Evolutionary conservation across 2,888 invertebrate genomes (phyloP), one percentile per base, ranked within the genome.

Genomic region (Cephus runcator): DNA sequence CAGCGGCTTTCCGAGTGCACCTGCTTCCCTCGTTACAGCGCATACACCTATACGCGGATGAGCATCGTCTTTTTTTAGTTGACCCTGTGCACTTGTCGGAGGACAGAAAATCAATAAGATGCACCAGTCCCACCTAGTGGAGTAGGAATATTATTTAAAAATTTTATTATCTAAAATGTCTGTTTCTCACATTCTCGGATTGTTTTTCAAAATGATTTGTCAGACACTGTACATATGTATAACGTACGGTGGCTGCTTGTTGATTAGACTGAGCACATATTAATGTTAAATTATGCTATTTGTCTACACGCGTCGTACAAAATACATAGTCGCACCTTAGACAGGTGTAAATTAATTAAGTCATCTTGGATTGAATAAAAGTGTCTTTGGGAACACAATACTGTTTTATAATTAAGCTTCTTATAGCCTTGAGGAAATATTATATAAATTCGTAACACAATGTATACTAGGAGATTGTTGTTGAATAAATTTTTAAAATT

Each of bases 41-140:
- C 9, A 0, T 6, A 6, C 9, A 23, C 23, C 56, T 56, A 0
- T 40, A 15, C 9, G 6, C 1, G 23, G 23, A 56, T 0, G 23
- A 23, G 15, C 15, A 23, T 56, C 23, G 40, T 1, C 1, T 35
- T 12, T 12, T 35, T 12, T 15, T 56, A 9, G 9, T 56, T 23
- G 56, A 56, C 56, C 56, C 56, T 23, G 9, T 23, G 56, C 56
- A 15, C 56, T 56, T 1, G 23, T 23, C 56, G 56, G 56, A 23
- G 15, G 1, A 6, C 23, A 23, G 23, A 23, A 23, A 56, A 56
- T 56, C 56, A 9, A 23, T 56, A 9, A 56, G 56, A 6, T 2
- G 56, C 56, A 56, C 9, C 56, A 23, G 56, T 56, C 23, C 2
- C 56, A 9, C 23, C 56, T 1, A 23, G 23, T 1, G 56, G 2